These are phyloP conservation scores for Tauraco hartlaubi DNA, from an alignment of 2,797 vertebrate genomes.

Conservation along the genomic window DNA sequence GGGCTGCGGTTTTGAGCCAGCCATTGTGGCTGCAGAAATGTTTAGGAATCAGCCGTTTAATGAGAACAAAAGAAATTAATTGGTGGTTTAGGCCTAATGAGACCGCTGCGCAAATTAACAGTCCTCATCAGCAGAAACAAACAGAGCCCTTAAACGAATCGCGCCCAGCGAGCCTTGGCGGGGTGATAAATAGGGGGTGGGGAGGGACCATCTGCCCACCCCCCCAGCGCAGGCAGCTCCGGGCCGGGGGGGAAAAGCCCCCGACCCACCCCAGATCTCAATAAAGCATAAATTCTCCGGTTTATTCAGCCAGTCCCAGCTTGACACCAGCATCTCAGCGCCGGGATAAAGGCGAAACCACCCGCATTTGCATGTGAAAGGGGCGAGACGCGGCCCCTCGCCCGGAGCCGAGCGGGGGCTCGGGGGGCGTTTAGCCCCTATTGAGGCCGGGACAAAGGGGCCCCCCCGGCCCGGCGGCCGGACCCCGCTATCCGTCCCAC, in stretches of 20 bases:
- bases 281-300: slow-evolving; percentile 80
- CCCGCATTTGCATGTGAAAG: slow-evolving; percentile 88
- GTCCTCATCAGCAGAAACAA: slow-evolving; percentile 95
- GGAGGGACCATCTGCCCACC: slow-evolving; percentile 89
- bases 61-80: slow-evolving; percentile 90
- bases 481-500: slow-evolving; percentile 79
- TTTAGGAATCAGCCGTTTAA: slow-evolving; percentile 89
- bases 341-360: slow-evolving; percentile 78
- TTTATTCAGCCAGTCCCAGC: slow-evolving; percentile 82
- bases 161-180: neutral
- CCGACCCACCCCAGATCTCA: slow-evolving; percentile 41
- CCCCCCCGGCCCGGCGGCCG: slow-evolving; percentile 60
- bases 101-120: slow-evolving; percentile 90
- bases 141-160: slow-evolving; percentile 86
- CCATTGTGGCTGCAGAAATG: slow-evolving; percentile 81
- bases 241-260: neutral
- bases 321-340: slow-evolving; percentile 82
- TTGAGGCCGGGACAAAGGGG: slow-evolving; percentile 87
- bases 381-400: slow-evolving; percentile 76
- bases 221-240: neutral
- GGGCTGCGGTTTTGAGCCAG: neutral
- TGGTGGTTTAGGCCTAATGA: slow-evolving; percentile 91
- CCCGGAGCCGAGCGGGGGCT: neutral
- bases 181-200: slow-evolving; percentile 82
- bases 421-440: slow-evolving; percentile 85